phyloP scores from a whole-genome alignment of 2,888 invertebrate species.

The Rutpela maculata region DNA sequence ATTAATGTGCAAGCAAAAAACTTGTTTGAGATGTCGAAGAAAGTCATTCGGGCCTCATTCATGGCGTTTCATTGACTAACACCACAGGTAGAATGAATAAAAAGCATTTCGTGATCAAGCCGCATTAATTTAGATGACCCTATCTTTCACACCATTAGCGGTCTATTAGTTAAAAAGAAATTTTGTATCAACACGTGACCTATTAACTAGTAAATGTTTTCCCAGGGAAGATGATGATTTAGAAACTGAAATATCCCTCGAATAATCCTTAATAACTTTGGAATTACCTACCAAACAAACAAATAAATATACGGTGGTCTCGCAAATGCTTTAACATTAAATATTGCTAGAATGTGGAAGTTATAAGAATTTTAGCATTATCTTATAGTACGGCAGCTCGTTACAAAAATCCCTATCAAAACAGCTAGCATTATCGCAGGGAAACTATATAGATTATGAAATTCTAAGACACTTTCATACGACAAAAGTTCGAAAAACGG shows the following conservation, averaged over 20 bases:
- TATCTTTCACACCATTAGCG: slow-evolving; percentile 48
- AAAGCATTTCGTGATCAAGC: slow-evolving; percentile 42
- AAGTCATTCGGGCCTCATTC: slow-evolving; percentile 11
- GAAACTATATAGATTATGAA: too few relatives aligned
- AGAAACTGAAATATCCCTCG: background rate
- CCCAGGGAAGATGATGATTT: slow-evolving; percentile 41
- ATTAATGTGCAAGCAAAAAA: slow-evolving; percentile 1
- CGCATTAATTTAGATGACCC: slow-evolving; percentile 44
- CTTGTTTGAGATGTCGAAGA: slow-evolving; percentile 15
- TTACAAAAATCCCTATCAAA: too few relatives aligned
- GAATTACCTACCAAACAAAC: background rate
- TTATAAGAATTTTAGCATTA: too few relatives aligned
- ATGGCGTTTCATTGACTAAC: slow-evolving; percentile 12
- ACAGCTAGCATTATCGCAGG: too few relatives aligned
- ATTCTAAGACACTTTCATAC: too few relatives aligned
- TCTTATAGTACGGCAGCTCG: too few relatives aligned
- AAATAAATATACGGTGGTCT: too few relatives aligned
- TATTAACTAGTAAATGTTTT: slow-evolving; percentile 43
- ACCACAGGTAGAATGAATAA: slow-evolving; percentile 19
- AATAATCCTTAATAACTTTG: background rate
- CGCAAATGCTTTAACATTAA: too few relatives aligned
- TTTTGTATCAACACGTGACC: slow-evolving; percentile 46
- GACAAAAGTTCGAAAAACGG: too few relatives aligned
- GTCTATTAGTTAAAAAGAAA: slow-evolving; percentile 43
- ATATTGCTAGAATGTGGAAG: too few relatives aligned